phyloP scores from a whole-genome alignment of 2,113 vertebrate species.

The Channa argus region DNA sequence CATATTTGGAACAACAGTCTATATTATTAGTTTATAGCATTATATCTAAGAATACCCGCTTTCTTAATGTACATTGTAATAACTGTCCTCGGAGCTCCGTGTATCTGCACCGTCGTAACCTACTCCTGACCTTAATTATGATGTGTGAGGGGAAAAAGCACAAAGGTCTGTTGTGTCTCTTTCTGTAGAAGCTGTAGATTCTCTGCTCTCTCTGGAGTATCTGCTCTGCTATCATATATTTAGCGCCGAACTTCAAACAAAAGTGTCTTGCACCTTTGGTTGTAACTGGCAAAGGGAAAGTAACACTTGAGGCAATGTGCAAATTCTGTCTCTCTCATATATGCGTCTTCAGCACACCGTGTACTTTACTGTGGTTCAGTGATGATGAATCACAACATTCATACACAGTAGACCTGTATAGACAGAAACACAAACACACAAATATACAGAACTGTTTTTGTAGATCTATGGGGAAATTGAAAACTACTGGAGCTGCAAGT shows the following conservation, averaged over 20 bases:
- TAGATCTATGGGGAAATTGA: neutral
- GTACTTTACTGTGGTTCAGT: slow-evolving; percentile 2
- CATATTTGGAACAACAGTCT: too few relatives aligned
- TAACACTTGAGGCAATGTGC: slow-evolving; percentile 52
- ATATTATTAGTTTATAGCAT: too few relatives aligned
- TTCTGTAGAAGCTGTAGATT: neutral
- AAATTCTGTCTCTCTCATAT: slow-evolving; percentile 36
- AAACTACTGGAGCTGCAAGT: neutral
- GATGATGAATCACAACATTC: neutral
- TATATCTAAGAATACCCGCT: too few relatives aligned
- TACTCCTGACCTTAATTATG: slow-evolving; percentile 26
- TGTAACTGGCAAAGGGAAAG: slow-evolving; percentile 37
- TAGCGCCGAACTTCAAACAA: slow-evolving; percentile 58
- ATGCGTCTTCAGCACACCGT: neutral
- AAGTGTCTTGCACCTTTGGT: slow-evolving; percentile 56
- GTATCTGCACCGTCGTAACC: neutral
- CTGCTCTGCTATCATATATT: slow-evolving; percentile 41
- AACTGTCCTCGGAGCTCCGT: neutral
- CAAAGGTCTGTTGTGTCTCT: neutral
- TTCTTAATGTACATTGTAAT: neutral
- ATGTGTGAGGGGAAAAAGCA: neutral
- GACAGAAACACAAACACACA: slow-evolving; percentile 1
- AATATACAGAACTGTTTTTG: neutral
- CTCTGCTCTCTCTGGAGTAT: slow-evolving; percentile 26
- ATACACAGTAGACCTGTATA: neutral